Percentiles rank a stretch among this genome's conserved stretches.
Evolutionary conservation across 1,140 invertebrate species (phyloP).

Genomic region (Trypoxylus dichotomus): DNA sequence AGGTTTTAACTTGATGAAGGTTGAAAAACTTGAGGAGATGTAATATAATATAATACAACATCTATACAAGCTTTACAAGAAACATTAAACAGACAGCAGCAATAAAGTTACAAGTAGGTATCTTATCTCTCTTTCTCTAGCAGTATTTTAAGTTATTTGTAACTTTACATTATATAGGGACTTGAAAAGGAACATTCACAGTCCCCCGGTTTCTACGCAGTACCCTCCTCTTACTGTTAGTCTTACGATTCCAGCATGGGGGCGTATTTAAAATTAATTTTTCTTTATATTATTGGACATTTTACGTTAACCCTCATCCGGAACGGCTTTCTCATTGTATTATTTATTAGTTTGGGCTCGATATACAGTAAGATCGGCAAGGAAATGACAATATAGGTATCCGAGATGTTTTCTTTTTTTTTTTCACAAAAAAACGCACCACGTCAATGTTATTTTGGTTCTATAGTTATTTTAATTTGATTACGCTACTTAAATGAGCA

Average conservation of each 20-base stretch:
- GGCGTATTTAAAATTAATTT: conserved; percentile 32
- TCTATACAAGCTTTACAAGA: not conserved
- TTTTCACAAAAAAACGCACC: too few species aligned
- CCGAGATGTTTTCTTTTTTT: not conserved
- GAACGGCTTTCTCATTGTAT: not conserved
- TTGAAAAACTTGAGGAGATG: not conserved
- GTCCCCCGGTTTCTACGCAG: not conserved
- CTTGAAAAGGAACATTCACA: not conserved
- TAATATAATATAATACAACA: not conserved
- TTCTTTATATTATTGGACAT: conserved; percentile 15
- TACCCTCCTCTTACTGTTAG: not conserved
- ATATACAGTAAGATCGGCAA: not conserved
- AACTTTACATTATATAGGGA: not conserved
- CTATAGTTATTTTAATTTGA: not conserved
- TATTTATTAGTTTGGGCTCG: not conserved
- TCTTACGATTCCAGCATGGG: conserved; percentile 14
- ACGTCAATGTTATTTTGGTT: not conserved
- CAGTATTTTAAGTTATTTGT: not conserved
- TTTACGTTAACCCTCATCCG: conserved; percentile 9
- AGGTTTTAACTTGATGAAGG: not conserved
- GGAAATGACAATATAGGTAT: too few species aligned
- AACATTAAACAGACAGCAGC: not conserved
- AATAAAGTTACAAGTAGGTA: not conserved
- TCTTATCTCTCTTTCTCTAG: not conserved
- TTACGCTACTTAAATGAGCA: not conserved